Evolutionary conservation across 2,797 vertebrate genomes (phyloP), one percentile per base, ranked within the genome.

Genomic region (Euphonia xanthogaster): DNA sequence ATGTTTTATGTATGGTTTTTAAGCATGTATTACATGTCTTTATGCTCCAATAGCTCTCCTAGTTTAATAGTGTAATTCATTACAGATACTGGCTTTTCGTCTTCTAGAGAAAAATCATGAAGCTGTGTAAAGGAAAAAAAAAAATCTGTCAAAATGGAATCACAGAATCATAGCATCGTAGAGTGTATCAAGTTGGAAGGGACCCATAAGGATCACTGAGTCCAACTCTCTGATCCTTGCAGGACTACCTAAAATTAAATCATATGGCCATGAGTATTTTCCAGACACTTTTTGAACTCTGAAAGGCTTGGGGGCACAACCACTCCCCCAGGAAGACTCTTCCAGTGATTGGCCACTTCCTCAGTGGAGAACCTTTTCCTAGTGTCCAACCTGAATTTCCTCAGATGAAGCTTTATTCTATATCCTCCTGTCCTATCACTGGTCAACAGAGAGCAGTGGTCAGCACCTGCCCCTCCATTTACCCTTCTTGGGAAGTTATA

Each of bases 401-500:
- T 20, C 10, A n/a, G 20, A 24, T 2, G 1, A 28, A 66, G 28
- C 57, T 75, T 82, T n/a, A 35, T 58, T 74, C 55, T 12, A 45
- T 45, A 87, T 53, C 16, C 6, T 57, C 1, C 0, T 88, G 25
- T 80, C 27, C 18, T 61, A 1, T 45, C 2, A 0, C 21, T 61
- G 42, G 15, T 74, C 15, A 37, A 7, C 30, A 67, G 39, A 54
- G 19, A 74, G 12, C 30, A 60, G 14, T 58, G 58, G 22, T 33
- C n/a, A 72, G 31, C 28, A 44, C 24, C n/a, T 74, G 44, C 7
- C 11, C 5, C 1, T 25, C 9, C 31, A 14, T 16, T 57, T 63
- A 18, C 19, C 3, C 21, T 45, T 25, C 25, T 45, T 44, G 27
- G 14, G 25, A 65, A 77, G 10, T 9, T 51, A n/a, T 27, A 51